Evolutionary conservation across 2,113 vertebrate genomes (phyloP).

Genomic region (Engraulis encrasicolus): DNA sequence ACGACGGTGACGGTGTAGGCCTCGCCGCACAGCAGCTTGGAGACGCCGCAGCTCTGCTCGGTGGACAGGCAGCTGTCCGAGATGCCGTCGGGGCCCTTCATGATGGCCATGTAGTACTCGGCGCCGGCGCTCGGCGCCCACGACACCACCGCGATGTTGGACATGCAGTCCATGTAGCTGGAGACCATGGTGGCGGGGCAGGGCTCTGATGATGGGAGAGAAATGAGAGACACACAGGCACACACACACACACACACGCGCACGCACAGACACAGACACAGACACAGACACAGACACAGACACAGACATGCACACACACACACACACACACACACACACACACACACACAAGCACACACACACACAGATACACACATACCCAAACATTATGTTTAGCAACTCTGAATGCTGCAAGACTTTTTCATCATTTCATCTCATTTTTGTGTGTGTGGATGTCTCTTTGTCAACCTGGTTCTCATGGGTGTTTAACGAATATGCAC

Average conservation of each 20-base stretch:
- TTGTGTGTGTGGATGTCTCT: too few relatives aligned
- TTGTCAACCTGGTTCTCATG: too few relatives aligned
- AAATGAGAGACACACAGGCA: too few relatives aligned
- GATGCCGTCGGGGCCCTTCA: slow-evolving; percentile 45
- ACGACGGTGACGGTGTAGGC: slow-evolving; percentile 66
- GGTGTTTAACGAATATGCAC: too few relatives aligned
- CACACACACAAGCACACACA: background rate
- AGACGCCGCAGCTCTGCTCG: slow-evolving; percentile 62
- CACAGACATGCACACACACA: background rate
- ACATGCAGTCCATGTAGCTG: slow-evolving; percentile 67
- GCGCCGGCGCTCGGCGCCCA: slow-evolving; percentile 64
- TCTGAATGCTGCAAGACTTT: too few relatives aligned
- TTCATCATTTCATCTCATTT: too few relatives aligned
- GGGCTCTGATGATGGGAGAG: too few relatives aligned
- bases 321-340: background rate
- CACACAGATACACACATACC: too few relatives aligned
- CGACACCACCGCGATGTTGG: slow-evolving; percentile 67
- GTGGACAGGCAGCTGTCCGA: slow-evolving; percentile 65
- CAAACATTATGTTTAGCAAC: too few relatives aligned
- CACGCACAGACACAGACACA: background rate
- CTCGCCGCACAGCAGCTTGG: slow-evolving; percentile 67
- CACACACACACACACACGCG: background rate
- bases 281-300: background rate
- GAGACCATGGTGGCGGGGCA: slow-evolving; percentile 61
- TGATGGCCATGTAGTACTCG: slow-evolving; percentile 63